A percentile compares a stretch with the other conserved stretches of the same genome.
phyloP scores from a whole-genome alignment of 2,113 vertebrate genomes.

The Laticauda laticaudata region DNA sequence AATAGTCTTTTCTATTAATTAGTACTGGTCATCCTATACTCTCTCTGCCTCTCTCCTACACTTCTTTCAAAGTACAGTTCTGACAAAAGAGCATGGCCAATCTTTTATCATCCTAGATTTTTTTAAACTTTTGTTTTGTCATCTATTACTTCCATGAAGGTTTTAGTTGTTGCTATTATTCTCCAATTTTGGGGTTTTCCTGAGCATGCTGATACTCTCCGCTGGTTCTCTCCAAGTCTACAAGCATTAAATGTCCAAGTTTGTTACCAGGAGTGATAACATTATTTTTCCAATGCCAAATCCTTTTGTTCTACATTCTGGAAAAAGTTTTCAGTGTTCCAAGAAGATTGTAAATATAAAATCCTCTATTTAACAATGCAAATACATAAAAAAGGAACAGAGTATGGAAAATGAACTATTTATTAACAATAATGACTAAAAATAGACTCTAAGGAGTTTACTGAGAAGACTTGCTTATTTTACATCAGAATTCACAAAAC shows the following conservation, averaged over 20 bases:
- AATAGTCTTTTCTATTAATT: not conserved
- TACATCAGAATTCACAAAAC: conserved; percentile 58
- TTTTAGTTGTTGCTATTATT: not conserved
- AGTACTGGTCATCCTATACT: not conserved
- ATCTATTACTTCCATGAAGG: not conserved
- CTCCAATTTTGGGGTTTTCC: not conserved
- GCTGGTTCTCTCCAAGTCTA: not conserved
- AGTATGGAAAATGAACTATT: conserved; percentile 47
- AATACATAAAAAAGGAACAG: conserved; percentile 38
- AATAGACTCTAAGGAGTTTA: conserved; percentile 38
- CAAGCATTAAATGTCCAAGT: not conserved
- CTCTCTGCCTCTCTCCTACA: no score
- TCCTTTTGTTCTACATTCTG: conserved; percentile 14
- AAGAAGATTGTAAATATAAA: conserved; percentile 12
- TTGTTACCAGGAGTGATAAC: not conserved
- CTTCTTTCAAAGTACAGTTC: not conserved
- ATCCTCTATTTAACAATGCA: conserved; percentile 14
- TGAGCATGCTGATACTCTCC: not conserved
- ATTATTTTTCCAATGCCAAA: conserved; percentile 28
- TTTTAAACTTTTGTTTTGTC: not conserved
- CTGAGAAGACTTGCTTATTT: conserved; percentile 47
- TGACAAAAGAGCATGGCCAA: not conserved
- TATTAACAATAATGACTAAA: conserved; percentile 60
- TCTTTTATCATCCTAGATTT: not conserved
- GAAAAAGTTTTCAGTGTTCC: conserved; percentile 7